Percentiles rank a stretch among this genome's conserved stretches.
Conservation (phyloP, 2,888 invertebrate genomes). For the Chirona hameri region DNA sequence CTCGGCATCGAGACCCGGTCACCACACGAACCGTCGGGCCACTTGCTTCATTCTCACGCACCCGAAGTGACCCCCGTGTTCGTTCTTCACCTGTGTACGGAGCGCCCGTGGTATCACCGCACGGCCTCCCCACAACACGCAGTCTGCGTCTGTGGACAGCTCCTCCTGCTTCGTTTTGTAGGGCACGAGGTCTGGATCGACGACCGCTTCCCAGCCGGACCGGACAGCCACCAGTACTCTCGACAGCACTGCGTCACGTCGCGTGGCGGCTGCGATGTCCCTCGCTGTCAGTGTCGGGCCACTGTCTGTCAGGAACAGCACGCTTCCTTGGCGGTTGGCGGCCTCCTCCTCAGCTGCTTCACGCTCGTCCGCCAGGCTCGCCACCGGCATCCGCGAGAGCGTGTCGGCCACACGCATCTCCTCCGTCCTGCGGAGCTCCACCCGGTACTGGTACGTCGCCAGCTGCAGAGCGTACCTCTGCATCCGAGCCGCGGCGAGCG, state of each 20-base stretch:
- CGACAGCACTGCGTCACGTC: neutral
- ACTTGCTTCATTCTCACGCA: neutral
- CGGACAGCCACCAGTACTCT: neutral
- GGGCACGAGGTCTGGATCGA: neutral
- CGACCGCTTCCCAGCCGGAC: neutral
- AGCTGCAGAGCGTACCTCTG: constrained; percentile 44
- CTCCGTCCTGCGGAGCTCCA: constrained; percentile 40
- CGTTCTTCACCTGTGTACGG: neutral
- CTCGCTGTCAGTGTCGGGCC: neutral
- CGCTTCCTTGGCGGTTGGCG: neutral
- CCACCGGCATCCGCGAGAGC: neutral
- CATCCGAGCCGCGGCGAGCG: constrained; percentile 43
- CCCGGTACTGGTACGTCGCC: constrained; percentile 44
- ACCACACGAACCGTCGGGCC: no score
- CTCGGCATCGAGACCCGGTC: no score
- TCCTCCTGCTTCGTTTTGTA: neutral
- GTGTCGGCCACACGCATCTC: neutral
- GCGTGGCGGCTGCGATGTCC: neutral
- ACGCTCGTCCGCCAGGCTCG: neutral
- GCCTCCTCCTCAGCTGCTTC: neutral
- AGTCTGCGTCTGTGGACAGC: neutral
- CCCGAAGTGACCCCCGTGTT: neutral
- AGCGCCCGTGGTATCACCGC: neutral
- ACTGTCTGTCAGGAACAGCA: neutral
- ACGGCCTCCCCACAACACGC: neutral